These are phyloP conservation scores for Arvicanthis niloticus DNA, from an alignment of 2,113 vertebrate genomes.

Conservation along the genomic window DNA sequence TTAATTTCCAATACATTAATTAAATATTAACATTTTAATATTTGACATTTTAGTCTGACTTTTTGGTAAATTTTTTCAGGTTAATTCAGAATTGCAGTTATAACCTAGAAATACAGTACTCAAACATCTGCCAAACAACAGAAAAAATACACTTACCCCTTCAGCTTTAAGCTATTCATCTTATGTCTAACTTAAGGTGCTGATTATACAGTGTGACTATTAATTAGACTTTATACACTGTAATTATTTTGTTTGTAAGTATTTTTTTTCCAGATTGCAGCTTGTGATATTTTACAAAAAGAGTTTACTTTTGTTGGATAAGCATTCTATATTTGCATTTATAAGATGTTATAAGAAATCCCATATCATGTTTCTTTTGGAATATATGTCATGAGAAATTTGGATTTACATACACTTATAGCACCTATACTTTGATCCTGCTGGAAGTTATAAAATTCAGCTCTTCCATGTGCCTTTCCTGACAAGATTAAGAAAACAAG, in stretches of 20 bases:
- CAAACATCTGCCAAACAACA: slow-evolving; percentile 19
- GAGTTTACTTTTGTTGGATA: neutral
- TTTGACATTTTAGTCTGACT: neutral
- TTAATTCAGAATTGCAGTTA: neutral
- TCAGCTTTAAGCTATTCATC: neutral
- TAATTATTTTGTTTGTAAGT: neutral
- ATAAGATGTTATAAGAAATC: neutral
- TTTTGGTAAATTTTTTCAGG: neutral
- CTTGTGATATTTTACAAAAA: neutral
- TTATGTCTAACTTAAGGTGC: neutral
- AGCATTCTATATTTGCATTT: neutral
- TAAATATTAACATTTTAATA: slow-evolving; percentile 8
- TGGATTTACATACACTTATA: neutral
- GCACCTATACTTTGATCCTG: neutral
- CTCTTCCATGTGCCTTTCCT: neutral
- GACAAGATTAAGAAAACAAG: neutral
- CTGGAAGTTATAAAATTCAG: neutral
- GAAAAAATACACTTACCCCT: neutral
- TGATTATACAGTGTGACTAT: neutral
- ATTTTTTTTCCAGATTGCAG: neutral
- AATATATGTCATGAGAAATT: neutral
- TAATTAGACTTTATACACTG: neutral
- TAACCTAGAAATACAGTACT: slow-evolving; percentile 34
- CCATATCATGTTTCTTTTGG: neutral
- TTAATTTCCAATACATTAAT: neutral